A percentile compares a stretch with the other conserved stretches of the same genome.
Evolutionary conservation across 2,797 vertebrate genomes (phyloP).

Genomic region (Borostomias antarcticus): DNA sequence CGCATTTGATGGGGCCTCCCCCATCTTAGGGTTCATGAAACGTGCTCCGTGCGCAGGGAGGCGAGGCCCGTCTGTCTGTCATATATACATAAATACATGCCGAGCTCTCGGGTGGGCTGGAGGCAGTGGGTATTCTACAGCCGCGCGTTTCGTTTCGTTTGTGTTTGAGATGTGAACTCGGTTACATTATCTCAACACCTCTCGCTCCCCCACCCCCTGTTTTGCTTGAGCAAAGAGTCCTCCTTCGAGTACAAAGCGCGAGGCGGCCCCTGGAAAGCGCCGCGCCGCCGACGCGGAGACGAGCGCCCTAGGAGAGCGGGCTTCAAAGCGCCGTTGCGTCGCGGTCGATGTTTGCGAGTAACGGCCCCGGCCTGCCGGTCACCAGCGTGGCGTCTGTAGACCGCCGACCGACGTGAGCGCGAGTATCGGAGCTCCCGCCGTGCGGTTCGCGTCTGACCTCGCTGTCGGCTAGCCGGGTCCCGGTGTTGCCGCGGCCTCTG

Average conservation of each 20-base stretch:
- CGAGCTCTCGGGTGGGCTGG: slow-evolving; percentile 1
- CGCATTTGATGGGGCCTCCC: slow-evolving; percentile 16
- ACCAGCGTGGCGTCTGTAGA: too few relatives aligned
- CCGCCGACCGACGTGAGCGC: too few relatives aligned
- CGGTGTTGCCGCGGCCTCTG: slow-evolving; percentile 34
- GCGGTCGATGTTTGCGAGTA: too few relatives aligned
- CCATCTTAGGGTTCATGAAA: slow-evolving; percentile 12
- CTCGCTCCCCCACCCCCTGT: slow-evolving; percentile 2
- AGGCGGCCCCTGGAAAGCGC: too few relatives aligned
- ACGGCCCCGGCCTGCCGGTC: too few relatives aligned
- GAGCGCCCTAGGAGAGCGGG: too few relatives aligned
- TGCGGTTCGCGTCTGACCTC: too few relatives aligned
- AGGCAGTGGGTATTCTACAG: slow-evolving; percentile 9
- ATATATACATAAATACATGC: slow-evolving; percentile 21
- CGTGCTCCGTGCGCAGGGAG: slow-evolving; percentile 7
- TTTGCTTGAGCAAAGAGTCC: slow-evolving; percentile 39
- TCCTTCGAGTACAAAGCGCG: slow-evolving; percentile 50
- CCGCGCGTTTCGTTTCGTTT: background rate
- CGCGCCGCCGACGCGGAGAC: too few relatives aligned
- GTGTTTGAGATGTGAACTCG: slow-evolving; percentile 21
- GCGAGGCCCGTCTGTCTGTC: background rate
- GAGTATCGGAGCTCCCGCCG: too few relatives aligned
- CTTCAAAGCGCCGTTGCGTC: too few relatives aligned
- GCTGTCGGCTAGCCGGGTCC: too few relatives aligned
- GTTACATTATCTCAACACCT: slow-evolving; percentile 31